Evolutionary conservation across 2,888 invertebrate genomes (phyloP), one percentile per base, ranked within the genome.

Genomic region (Macaria liturata): DNA sequence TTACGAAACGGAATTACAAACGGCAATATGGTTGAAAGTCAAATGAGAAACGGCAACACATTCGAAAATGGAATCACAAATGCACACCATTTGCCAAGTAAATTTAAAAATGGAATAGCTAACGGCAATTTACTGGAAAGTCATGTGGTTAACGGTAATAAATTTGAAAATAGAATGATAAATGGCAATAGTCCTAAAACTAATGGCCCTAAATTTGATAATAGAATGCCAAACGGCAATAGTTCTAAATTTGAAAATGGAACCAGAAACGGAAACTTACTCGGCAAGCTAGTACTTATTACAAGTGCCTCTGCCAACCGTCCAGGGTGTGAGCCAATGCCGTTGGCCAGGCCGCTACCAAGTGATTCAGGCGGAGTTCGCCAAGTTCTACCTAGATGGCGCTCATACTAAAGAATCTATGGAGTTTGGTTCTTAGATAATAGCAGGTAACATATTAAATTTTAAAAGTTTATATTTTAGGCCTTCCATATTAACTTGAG

Each of bases 351-450:
- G 98, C 0, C 87, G 98, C 68, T 97, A 95, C 75, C 98, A 98
- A 77, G 84, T 95, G 4, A 83, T 95, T 46, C 72, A 86, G 0
- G 79, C 82, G n/a, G 80, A 84, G 3, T 92, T 92, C 62, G 88
- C 91, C 83, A 95, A 91, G 70, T 95, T 96, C 74, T 95, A 94
- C 73, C 84, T 99, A 40, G 99, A 99, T 84, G 99, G 99, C 0
- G 99, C 99, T 0, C 99, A 99, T 78, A 99, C 99, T 0, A 81
- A 93, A 3, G 97, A 98, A 78, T 99, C 98, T 72, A 95, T 98
- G 74, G 87, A 94, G 67, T 94, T 96, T 99, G 98, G 99, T 99
- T 96, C 74, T 73, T 75, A n/a, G 85, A 93, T 54, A 85, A 82
- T 63, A 92, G 87, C 20, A 81, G 83, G 76, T 83, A 64, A 30